Base-by-base conservation (phyloP, 2,113 vertebrate genomes). In the Regulus satrapa region DNA sequence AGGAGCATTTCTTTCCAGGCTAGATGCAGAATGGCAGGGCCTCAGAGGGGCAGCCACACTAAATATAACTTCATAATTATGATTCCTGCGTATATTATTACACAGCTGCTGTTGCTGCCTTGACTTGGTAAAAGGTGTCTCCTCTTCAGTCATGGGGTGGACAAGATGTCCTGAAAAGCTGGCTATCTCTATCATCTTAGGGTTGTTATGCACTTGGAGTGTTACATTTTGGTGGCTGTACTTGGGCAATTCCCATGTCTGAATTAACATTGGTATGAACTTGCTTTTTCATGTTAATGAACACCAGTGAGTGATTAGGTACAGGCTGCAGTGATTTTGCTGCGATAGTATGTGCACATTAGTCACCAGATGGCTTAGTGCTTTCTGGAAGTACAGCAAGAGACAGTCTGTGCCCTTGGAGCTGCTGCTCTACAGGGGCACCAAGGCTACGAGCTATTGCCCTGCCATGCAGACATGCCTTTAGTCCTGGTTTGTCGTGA, bases 51-150 rank as follows among this genome's bases (percentile, higher is more conserved):
- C 96, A 96, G 90, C 83, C 87, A 92, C 74, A n/a, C 67, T 84
- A 92, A 91, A 82, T 76, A 55, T 46, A 75, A 79, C 58, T 91
- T 84, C 8, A 18, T 91, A 66, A 92, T 90, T 84, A 91, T 14
- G 9, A 82, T 90, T 73, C 45, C 82, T 21, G 0, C 82, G 21
- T 62, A 14, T 69, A 25, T 94, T 91, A 89, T 73, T 69, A 66
- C 64, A 74, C 75, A 92, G 81, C 77, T 95, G 91, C 91, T 91
- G 67, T 84, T 95, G 92, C 96, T 97, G 85, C 93, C 91, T 97
- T 98, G 97, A 97, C 97, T 98, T 98, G 97, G 97, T 98, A 98
- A 97, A 98, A 98, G 96, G 97, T 97, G 95, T 92, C 95, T 95
- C 89, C 85, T 94, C 80, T 89, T 94, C 61, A 95, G 87, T 75